Evolutionary conservation across 2,113 vertebrate genomes (phyloP).

Genomic region (Notiomystis cincta): DNA sequence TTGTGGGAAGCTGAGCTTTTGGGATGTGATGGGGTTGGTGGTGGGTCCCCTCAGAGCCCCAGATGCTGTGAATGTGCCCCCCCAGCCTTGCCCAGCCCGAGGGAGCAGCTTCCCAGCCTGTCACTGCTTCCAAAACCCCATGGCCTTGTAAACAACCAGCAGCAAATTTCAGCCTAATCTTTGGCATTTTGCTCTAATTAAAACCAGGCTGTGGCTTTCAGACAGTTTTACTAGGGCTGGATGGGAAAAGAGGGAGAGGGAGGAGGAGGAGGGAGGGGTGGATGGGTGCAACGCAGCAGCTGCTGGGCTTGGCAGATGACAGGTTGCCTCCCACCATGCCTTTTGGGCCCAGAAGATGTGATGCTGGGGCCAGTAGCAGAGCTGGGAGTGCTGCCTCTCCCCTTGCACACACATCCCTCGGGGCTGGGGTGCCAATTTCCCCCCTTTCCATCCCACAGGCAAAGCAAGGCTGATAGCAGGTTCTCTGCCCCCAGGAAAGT

Average conservation of each 20-base stretch:
- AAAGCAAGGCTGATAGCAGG: background rate
- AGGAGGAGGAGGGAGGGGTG: background rate
- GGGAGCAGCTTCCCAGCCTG: constrained; percentile 7
- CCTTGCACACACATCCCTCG: background rate
- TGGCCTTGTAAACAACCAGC: constrained; percentile 36
- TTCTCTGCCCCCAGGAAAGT: background rate
- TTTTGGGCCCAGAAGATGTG: background rate
- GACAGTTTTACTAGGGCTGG: constrained; percentile 70
- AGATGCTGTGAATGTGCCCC: background rate
- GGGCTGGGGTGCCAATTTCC: background rate
- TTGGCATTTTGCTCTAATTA: constrained; percentile 74
- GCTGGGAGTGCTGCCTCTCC: background rate
- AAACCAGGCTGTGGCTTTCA: constrained; percentile 70
- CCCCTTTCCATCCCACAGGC: background rate
- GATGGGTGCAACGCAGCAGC: background rate
- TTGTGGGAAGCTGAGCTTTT: background rate
- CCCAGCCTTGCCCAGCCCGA: background rate
- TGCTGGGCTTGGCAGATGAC: fast-evolving
- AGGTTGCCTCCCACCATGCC: background rate
- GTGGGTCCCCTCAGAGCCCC: background rate
- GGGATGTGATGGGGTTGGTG: background rate
- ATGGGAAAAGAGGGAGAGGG: constrained; percentile 43
- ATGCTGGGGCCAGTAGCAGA: background rate
- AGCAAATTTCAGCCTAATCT: constrained; percentile 69
- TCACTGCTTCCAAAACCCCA: constrained; percentile 18